Evolutionary conservation across 2,113 vertebrate species (phyloP), one percentile per base, ranked within the genome.

Genomic region (Sinocyclocheilus maitianheensis): DNA sequence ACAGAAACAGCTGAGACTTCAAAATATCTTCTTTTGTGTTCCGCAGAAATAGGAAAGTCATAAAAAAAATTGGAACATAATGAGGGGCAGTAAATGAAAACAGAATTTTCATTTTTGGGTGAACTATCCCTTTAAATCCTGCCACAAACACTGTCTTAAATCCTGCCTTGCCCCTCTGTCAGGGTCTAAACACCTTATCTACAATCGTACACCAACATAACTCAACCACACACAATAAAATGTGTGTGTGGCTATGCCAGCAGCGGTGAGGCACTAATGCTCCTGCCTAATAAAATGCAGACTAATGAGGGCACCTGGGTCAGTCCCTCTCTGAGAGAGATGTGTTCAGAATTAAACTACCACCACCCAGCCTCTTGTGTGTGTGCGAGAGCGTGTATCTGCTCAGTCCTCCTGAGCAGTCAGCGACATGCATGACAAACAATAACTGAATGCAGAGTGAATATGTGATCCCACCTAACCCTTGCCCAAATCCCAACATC

Each of bases 251-350:
- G 34, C n/a, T 81, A 58, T 77, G 78, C 81, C 81, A 83, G 55
- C 63, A 81, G 74, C 85, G 81, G 84, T 81, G 86, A 85, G 79
- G 62, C 82, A 76, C 55, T 71, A 90, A 76, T 65, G 30, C 79
- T 89, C 37, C 78, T 53, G 43, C 90, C 87, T 89, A 87, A 89
- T 83, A 78, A 81, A 88, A 80, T 83, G 40, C 62, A 88, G 83
- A 85, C 86, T 93, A 94, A 94, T 93, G 88, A 93, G 92, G 90
- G 93, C 91, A 92, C 91, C 91, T 85, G 87, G 92, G 89, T 91
- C 90, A 92, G 87, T 75, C 58, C 22, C 34, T 60, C 55, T 89
- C 62, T 46, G 71, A 53, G 77, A 26, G 58, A 79, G 67, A 87
- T 90, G 65, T 22, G 30, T 84, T 77, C 72, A 69, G 87, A 88